Conservation (phyloP, 2,113 vertebrate species). For the Rhinolophus sinicus region DNA sequence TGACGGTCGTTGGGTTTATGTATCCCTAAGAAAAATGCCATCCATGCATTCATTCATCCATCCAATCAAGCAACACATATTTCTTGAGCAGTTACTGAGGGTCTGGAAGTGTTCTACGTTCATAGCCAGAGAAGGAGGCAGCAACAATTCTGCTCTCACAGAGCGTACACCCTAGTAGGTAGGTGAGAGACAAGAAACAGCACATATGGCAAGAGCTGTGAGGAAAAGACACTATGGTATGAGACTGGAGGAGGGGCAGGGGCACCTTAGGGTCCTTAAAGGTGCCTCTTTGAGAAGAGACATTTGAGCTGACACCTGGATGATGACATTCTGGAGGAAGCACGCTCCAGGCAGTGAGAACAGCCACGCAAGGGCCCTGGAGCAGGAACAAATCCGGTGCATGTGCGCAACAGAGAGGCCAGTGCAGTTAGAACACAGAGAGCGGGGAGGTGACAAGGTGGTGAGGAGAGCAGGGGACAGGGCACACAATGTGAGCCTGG, state of each 20-base stretch:
- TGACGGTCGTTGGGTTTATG: neutral
- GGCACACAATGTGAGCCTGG: rapidly evolving
- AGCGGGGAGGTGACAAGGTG: neutral
- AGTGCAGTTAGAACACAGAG: neutral
- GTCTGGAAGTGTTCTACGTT: neutral
- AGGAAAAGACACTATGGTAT: neutral
- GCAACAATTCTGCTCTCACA: rapidly evolving
- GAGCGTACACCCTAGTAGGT: rapidly evolving
- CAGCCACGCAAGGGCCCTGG: neutral
- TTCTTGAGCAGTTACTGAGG: no score
- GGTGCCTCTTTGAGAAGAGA: neutral
- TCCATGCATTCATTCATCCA: neutral
- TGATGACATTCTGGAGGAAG: no score
- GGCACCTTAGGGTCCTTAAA: neutral
- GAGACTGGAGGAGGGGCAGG: neutral
- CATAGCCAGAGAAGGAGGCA: neutral
- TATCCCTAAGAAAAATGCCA: neutral
- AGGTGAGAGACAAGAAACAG: neutral
- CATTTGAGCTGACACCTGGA: neutral
- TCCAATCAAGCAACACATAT: no score
- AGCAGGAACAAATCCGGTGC: neutral
- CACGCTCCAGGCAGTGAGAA: neutral
- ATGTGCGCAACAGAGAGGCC: neutral
- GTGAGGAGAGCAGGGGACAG: neutral
- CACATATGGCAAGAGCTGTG: no score